Base-by-base conservation (phyloP, 35 echinoderm and acorn worm genomes). In the Stichopus chloronotus region DNA sequence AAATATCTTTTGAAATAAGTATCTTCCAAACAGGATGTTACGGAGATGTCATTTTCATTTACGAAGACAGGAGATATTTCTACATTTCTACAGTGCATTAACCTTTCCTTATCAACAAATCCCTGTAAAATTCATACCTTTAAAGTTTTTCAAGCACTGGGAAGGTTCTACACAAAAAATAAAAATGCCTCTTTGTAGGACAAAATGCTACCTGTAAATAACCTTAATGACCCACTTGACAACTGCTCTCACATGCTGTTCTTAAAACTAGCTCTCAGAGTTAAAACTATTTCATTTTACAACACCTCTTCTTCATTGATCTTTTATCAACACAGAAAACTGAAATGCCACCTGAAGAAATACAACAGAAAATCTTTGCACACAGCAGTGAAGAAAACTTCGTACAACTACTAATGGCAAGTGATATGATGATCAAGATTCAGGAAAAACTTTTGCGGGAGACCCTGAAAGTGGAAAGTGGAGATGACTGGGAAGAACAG, bases 281-380 rank as follows among this genome's bases (percentile, higher is more conserved):
- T 43, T 43, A 20, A 76, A 76, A 4, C 17, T 24, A 20, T 76
- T 76, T 76, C 4, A 5, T 24, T 76, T 24, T 24, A 6, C 9
- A 76, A 20, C 17, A 17, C 24, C 72, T 76, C 24, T 76, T 76
- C 17, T 76, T 20, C 17, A 43, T 43, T 43, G 30, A 43, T 24
- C 72, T 76, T 76, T 76, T 6, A 17, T 24, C 72, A 76, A 20
- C 72, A 76, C 72, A 78, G 76, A 78, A 20, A 78, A 78, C 19
- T 9, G 19, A 78, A 20, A n/a, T 2, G 76, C 76, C 76, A 78
- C 76, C 76, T 78, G n/a, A 78, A 78, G 74, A 22, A 24, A 14
- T 78, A 2, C 2, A 7, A 14, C 20, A 30, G 52, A n/a, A 78
- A 20, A 20, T 78, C 7, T n/a, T 10, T 2, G 74, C 20, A 7